phyloP scores from a whole-genome alignment of 2,888 invertebrate species.

The Tromatobia lineatoria region DNA sequence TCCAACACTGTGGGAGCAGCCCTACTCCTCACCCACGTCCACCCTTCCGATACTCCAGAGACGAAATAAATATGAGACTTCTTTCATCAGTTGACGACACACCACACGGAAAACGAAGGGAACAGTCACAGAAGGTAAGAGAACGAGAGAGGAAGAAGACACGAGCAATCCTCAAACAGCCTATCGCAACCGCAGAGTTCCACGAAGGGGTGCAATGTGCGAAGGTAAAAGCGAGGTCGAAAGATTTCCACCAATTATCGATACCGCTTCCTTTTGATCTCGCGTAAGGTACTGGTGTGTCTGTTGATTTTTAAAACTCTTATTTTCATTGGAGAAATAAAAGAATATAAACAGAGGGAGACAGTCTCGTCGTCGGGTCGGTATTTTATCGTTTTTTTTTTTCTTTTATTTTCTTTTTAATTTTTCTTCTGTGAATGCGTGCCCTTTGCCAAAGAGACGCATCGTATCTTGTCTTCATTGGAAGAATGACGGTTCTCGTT shows the following conservation, averaged over 20 bases:
- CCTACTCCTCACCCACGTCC: slow-evolving; percentile 16
- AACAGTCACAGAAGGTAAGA: background rate
- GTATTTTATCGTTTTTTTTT: slow-evolving; percentile 25
- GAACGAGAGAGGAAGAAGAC: slow-evolving; percentile 64
- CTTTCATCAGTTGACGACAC: slow-evolving; percentile 66
- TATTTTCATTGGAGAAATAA: slow-evolving; percentile 77
- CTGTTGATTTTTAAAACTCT: slow-evolving; percentile 83
- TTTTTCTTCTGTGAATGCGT: slow-evolving; percentile 30
- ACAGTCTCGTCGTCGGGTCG: slow-evolving; percentile 44
- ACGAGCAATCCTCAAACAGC: slow-evolving; percentile 82
- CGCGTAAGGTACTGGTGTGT: slow-evolving; percentile 65
- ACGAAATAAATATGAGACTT: slow-evolving; percentile 80
- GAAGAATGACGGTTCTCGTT: slow-evolving; percentile 46
- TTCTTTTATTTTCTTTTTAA: background rate
- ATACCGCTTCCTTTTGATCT: slow-evolving; percentile 83
- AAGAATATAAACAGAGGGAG: slow-evolving; percentile 57
- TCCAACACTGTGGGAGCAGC: slow-evolving; percentile 32
- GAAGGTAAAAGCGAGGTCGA: slow-evolving; percentile 68
- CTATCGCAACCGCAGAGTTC: slow-evolving; percentile 51
- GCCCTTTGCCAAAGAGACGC: slow-evolving; percentile 44
- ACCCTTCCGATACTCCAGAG: slow-evolving; percentile 66
- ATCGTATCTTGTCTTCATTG: slow-evolving; percentile 40
- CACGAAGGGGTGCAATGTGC: slow-evolving; percentile 43
- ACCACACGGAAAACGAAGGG: background rate
- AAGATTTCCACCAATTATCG: slow-evolving; percentile 85